Evolutionary conservation across 2,888 invertebrate genomes (phyloP), one percentile per base, ranked within the genome.

Genomic region (Maniola hyperantus): DNA sequence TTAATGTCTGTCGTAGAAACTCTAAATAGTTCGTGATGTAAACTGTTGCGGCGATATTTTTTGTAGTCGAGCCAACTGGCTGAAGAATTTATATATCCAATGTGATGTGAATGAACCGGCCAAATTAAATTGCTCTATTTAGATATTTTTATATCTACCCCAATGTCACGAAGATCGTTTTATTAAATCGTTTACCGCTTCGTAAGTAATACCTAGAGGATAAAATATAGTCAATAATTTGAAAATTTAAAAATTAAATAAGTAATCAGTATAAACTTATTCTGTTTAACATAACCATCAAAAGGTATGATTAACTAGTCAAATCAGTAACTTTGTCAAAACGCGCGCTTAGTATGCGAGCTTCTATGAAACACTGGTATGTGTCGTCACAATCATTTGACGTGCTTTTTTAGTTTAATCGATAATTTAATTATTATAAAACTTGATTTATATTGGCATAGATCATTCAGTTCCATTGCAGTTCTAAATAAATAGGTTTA

Each of bases 71-170:
- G 71, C 69, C 69, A 71, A 69, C 20, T 65, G 61, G 55, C 48
- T 36, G 46, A 71, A 44, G 39, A 63, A 50, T 67, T 59, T 33
- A 62, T 57, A 46, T 57, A 61, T 48, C 42, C 10, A 53, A 59
- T 55, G 42, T 13, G 46, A 66, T 58, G 66, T 71, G 69, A 71
- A 71, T 65, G 69, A 71, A 65, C 68, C 62, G 60, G 63, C 63
- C 60, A 39, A 70, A 64, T 58, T 34, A 42, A 64, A 51, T 62
- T 34, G 50, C 10, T 50, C 42, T 58, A 44, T n/a, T 61, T 18
- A 36, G 65, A 51, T 68, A 64, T 70, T 57, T 60, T 66, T 62
- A 59, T 60, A 50, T 48, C 33, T 15, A 59, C 11, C 39, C 50
- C 55, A 69, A 66, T 69, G 55, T 69, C 66, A 66, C 33, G 53